A percentile compares a stretch with the other conserved stretches of the same genome.
Evolutionary conservation across 2,797 vertebrate genomes (phyloP).

Genomic region (Vespertilio murinus): DNA sequence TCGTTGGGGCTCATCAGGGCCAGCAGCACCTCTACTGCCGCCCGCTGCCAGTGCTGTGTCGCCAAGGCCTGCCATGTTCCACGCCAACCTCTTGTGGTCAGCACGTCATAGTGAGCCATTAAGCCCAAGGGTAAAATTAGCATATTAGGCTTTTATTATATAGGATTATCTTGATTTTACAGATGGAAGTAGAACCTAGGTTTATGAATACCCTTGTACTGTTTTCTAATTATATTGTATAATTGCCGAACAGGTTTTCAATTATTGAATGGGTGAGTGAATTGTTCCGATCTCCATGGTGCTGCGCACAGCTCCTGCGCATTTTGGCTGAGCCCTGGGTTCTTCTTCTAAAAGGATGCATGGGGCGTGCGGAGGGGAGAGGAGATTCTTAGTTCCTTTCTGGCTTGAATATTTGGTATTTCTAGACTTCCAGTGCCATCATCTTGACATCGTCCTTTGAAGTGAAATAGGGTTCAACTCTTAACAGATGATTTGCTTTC

Average conservation of each 20-base stretch:
- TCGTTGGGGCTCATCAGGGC: no score
- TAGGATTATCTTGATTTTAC: slow-evolving; percentile 5
- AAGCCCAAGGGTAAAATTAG: no score
- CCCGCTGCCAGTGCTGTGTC: no score
- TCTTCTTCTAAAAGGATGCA: not conserved
- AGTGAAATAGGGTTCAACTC: not conserved
- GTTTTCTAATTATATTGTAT: not conserved
- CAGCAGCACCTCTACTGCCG: no score
- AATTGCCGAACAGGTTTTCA: not conserved
- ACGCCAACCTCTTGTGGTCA: no score
- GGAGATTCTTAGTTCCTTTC: not conserved
- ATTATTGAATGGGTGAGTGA: not conserved
- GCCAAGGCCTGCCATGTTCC: no score
- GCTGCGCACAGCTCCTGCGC: slow-evolving; percentile 11
- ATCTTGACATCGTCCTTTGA: slow-evolving; percentile 45
- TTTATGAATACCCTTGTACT: not conserved
- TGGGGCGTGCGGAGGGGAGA: no score
- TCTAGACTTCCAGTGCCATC: not conserved
- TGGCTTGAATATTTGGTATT: not conserved
- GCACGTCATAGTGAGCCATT: no score
- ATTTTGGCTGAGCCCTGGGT: not conserved
- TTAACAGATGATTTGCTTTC: slow-evolving; percentile 44
- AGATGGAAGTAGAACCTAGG: not conserved
- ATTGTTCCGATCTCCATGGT: not conserved
- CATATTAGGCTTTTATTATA: no score